Base-by-base conservation (phyloP, 2,113 vertebrate species). In the Gorsachius goisagi region DNA sequence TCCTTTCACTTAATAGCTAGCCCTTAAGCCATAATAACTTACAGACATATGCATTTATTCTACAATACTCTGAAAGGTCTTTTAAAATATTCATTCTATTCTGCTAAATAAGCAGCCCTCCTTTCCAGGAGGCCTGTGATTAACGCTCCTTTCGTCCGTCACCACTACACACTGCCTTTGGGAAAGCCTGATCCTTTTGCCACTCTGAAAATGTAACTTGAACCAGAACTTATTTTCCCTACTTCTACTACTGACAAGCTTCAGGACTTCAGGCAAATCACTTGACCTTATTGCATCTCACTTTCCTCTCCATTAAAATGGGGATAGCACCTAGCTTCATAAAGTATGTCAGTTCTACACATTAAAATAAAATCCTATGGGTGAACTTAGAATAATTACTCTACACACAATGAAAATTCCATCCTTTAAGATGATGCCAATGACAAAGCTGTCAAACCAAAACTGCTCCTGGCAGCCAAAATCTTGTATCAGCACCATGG, bases 1-100 rank as follows among this genome's bases (percentile, higher is more conserved):
- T 94, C 82, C 92, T 90, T 92, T 93, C 88, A 72, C 76, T 96
- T 95, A 97, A 96, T 88, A 93, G 93, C 79, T 86, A 89, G 85
- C 95, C 96, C 92, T 95, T 88, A 94, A 96, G 95, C 92, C 88
- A 96, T 96, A 95, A 96, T 96, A 95, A 96, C 82, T 96, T 97
- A 84, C 75, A 95, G 92, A 94, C 96, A 95, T 97, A 94, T 96
- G 93, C 95, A 96, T 96, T 95, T 97, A 96, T 96, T 97, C 96
- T 60, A 93, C 91, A 93, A 80, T 96, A 76, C 58, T 95, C 81
- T 93, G 94, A 97, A 95, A 96, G 92, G 88, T 85, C 96, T 92
- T 96, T 97, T 95, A 27, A 97, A 97, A 97, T 96, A 97, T 97
- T 95, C 90, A 96, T 97, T 95, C 92, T 82, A 73, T 95, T 92